Percentiles rank a stretch among this genome's conserved stretches.
phyloP scores from a whole-genome alignment of 2,888 invertebrate species.

The Dicyrtomina minuta region DNA sequence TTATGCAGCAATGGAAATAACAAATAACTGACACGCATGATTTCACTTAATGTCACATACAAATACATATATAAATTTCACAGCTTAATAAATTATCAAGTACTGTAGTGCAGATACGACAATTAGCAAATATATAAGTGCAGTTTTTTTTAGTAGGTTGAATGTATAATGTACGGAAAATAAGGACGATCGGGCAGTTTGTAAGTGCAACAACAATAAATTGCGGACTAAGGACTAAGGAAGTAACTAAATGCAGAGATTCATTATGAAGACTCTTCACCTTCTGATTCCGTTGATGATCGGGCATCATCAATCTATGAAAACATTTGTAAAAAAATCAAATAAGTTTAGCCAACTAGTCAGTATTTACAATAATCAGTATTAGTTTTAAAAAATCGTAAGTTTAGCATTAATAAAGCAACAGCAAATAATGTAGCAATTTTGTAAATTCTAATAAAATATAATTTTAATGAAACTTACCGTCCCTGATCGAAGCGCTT shows the following conservation, averaged over 20 bases:
- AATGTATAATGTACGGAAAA: conserved; percentile 1
- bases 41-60: too few species aligned
- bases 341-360: too few species aligned
- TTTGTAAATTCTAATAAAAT: not conserved
- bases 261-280: conserved; percentile 9
- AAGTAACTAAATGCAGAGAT: too few species aligned
- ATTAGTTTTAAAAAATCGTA: too few species aligned
- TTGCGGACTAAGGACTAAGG: too few species aligned
- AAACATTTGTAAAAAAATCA: too few species aligned
- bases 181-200: too few species aligned
- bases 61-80: not conserved
- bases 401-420: too few species aligned
- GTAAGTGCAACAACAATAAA: too few species aligned
- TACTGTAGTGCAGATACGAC: not conserved
- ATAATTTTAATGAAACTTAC: conserved; percentile 11
- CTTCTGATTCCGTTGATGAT: conserved; percentile 25
- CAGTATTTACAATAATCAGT: too few species aligned
- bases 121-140: not conserved
- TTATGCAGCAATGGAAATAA: too few species aligned
- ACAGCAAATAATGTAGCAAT: not conserved
- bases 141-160: not conserved
- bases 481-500: conserved; percentile 24
- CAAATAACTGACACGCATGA: too few species aligned
- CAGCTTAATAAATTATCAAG: not conserved
- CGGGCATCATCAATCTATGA: conserved; percentile 25